phyloP scores from a whole-genome alignment of 2,888 invertebrate genomes.

The Sinohyriopsis cumingii region DNA sequence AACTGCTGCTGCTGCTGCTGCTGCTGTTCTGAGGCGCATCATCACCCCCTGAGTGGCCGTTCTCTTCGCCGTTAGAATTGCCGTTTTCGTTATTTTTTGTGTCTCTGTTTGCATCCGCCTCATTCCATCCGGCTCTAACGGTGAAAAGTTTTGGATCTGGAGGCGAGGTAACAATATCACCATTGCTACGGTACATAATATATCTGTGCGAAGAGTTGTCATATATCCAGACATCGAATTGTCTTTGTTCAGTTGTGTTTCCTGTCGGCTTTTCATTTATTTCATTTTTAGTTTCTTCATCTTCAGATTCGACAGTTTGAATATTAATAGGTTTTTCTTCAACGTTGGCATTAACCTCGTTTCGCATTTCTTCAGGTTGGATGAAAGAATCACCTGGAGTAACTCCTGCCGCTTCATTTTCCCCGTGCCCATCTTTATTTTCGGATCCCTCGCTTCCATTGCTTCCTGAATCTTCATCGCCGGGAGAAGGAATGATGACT shows the following conservation, averaged over 20 bases:
- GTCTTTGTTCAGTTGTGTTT: constrained; percentile 11
- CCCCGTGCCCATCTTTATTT: no score
- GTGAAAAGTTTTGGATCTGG: constrained; percentile 21
- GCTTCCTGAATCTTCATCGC: no score
- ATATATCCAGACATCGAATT: constrained; percentile 28
- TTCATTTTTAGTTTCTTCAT: no score
- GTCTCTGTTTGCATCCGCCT: constrained; percentile 4
- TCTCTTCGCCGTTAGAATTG: neutral
- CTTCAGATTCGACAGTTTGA: no score
- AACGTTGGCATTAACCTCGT: no score
- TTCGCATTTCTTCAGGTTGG: no score
- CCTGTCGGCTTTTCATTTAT: no score
- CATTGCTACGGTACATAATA: constrained; percentile 28
- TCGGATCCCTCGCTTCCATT: no score
- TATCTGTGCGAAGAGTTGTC: constrained; percentile 28
- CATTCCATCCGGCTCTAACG: neutral
- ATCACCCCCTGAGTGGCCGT: constrained; percentile 1
- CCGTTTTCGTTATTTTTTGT: neutral
- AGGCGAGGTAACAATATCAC: constrained; percentile 24
- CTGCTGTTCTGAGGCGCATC: neutral
- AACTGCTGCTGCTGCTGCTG: neutral
- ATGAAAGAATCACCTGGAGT: no score
- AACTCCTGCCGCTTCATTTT: no score
- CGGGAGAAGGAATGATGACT: no score
- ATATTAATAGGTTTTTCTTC: no score